Conservation (phyloP, 2,113 vertebrate genomes). For the Siniperca chuatsi region DNA sequence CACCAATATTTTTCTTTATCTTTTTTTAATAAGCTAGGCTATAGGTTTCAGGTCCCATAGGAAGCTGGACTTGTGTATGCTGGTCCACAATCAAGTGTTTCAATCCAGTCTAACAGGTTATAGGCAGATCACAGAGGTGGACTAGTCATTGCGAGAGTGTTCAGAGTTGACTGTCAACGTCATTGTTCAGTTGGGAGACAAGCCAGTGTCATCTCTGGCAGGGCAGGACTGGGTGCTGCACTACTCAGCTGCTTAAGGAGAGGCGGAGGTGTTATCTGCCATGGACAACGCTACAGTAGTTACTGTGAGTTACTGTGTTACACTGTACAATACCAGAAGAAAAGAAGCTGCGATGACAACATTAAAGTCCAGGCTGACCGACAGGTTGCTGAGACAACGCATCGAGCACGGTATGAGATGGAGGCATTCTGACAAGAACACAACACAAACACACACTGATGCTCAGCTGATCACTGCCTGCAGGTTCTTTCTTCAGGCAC, state of each 20-base stretch:
- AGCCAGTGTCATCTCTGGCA: background rate
- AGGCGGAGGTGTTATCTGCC: background rate
- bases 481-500: constrained; percentile 3
- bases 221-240: constrained; percentile 3
- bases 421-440: background rate
- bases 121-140: background rate
- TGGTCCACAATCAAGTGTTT: background rate
- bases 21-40: background rate
- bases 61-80: background rate
- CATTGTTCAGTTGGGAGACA: background rate
- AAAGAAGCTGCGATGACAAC: background rate
- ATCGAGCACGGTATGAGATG: too few species aligned
- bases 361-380: background rate
- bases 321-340: background rate
- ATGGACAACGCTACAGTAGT: too few species aligned
- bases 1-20: too few species aligned
- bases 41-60: background rate
- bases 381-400: background rate
- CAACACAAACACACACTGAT: background rate
- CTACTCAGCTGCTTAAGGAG: constrained; percentile 5
- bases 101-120: background rate
- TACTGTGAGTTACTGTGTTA: background rate
- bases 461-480: constrained; percentile 62
- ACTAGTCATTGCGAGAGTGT: background rate
- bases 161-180: background rate